Evolutionary conservation across 1,140 invertebrate species (phyloP).

Genomic region (Holotrichia oblita): DNA sequence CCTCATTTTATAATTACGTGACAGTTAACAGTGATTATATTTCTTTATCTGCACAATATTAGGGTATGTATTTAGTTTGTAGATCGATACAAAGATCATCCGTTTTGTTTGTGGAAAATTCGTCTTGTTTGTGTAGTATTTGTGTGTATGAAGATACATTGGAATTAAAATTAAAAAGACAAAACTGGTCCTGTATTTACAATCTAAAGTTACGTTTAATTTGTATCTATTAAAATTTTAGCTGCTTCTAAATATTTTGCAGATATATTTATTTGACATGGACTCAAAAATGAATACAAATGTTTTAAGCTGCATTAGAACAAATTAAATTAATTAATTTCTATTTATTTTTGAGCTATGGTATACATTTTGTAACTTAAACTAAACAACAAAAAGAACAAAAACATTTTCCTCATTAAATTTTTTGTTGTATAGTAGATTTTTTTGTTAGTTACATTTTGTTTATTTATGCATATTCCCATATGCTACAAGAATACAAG

Average conservation of each 20-base stretch:
- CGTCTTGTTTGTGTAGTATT: neutral
- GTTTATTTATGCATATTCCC: no score
- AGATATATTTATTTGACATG: neutral
- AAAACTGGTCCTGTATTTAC: neutral
- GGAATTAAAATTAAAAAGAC: neutral
- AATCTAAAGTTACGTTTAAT: neutral
- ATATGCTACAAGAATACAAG: no score
- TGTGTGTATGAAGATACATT: neutral
- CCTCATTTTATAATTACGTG: neutral
- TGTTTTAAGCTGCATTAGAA: no score
- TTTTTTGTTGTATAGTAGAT: no score
- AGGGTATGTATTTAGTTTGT: conserved; percentile 47
- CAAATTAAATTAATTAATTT: no score
- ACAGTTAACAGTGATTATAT: conserved; percentile 21
- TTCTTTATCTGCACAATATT: conserved; percentile 37
- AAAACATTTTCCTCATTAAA: no score
- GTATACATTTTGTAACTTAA: no score
- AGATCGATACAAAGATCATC: conserved; percentile 42
- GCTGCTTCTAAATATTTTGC: neutral
- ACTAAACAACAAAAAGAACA: no score
- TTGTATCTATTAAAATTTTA: no score
- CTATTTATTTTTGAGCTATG: no score
- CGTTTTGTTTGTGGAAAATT: conserved; percentile 5
- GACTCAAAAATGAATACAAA: no score
- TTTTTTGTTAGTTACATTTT: no score